Percentiles rank a stretch among this genome's conserved stretches.
phyloP scores from a whole-genome alignment of 2,797 vertebrate species.

The Typhlichthys eigenmanni region DNA sequence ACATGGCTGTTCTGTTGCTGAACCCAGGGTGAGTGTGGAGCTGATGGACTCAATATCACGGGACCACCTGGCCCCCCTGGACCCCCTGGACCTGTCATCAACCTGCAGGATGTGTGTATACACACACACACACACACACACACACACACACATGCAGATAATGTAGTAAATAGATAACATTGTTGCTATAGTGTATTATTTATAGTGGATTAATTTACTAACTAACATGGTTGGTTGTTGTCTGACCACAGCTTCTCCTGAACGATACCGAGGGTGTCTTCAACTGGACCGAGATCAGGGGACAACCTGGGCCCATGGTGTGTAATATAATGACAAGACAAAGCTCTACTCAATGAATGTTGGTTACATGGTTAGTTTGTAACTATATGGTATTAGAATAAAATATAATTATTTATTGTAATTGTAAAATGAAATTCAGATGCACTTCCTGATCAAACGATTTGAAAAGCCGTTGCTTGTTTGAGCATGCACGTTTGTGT shows the following conservation, averaged over 20 bases:
- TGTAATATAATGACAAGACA: slow-evolving; percentile 40
- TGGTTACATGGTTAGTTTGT: not conserved
- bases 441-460: no score
- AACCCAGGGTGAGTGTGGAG: slow-evolving; percentile 84
- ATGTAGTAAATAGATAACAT: not conserved
- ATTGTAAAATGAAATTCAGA: no score
- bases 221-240: not conserved
- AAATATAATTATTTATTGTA: no score
- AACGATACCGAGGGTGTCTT: slow-evolving; percentile 77
- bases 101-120: slow-evolving; percentile 70
- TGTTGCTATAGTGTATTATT: no score
- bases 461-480: not conserved
- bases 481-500: slow-evolving; percentile 1
- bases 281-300: slow-evolving; percentile 81
- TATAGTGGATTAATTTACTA: not conserved
- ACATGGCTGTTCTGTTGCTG: not conserved
- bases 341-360: not conserved
- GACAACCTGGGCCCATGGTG: slow-evolving; percentile 80
- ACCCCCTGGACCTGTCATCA: slow-evolving; percentile 74
- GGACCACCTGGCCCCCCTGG: slow-evolving; percentile 86
- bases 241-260: slow-evolving; percentile 73
- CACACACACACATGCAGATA: not conserved
- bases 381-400: no score
- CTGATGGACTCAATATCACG: slow-evolving; percentile 74
- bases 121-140: not conserved